Base-by-base conservation (phyloP, 2,113 vertebrate species). In the Setophaga petechia region DNA sequence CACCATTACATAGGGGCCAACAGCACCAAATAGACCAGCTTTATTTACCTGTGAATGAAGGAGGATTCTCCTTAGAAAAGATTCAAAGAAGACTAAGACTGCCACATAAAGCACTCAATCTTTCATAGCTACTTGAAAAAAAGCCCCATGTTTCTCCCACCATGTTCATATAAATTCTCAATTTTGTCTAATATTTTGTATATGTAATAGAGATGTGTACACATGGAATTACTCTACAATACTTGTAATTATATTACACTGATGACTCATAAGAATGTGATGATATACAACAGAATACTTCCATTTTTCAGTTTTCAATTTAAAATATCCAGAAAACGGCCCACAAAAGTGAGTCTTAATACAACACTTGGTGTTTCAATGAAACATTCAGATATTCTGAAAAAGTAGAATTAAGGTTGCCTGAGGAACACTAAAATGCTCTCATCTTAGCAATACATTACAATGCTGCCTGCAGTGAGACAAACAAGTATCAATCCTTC, bases 251-350 rank as follows among this genome's bases (percentile, higher is more conserved):
- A 86, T 91, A 71, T 95, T 91, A 91, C 94, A 91, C 87, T 69
- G 89, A 92, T 93, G 87, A 94, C 73, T 92, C 89, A 43, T 92
- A 92, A 81, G 80, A 95, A 89, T 46, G 44, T 19, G 62, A 87
- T 91, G 80, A 89, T 84, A 91, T 52, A 88, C 75, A 93, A 65
- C 46, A 90, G 46, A 83, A 39, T 25, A 80, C 77, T 72, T 69
- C 68, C 0, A 94, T 92, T 93, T 86, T 94, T 89, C 89, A 94
- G 58, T 93, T 94, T 94, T 94, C 75, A 89, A 92, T 96, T 94
- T 95, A 83, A 86, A 95, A 57, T 62, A 71, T 44, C 13, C 44
- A 81, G 41, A 61, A 94, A 95, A 95, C 11, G 46, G 59, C 67
- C 59, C 91, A 90, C 86, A 80, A 52, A 93, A 90, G 89, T 41